A percentile compares a stretch with the other conserved stretches of the same genome.
Evolutionary conservation across 2,797 vertebrate species (phyloP).

Genomic region (Graptemys geographica): DNA sequence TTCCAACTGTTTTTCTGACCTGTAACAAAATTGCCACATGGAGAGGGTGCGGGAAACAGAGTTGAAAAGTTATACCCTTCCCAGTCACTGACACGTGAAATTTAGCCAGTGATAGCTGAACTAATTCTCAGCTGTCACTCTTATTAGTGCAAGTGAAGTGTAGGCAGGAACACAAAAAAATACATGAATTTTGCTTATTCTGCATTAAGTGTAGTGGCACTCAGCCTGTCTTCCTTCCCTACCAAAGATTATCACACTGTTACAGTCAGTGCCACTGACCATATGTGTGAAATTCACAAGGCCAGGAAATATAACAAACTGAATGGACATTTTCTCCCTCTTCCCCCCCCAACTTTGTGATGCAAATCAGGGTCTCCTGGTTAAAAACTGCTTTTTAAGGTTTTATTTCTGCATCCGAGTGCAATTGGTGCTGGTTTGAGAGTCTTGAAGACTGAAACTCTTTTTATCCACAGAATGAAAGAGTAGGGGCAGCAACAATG

Average conservation of each 20-base stretch:
- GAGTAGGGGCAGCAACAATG: not conserved
- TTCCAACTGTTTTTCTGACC: conserved; percentile 14
- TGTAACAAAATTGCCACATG: conserved; percentile 38
- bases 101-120: conserved; percentile 35
- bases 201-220: not conserved
- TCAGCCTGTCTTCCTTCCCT: conserved; percentile 28
- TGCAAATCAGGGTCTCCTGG: conserved; percentile 37
- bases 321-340: conserved; percentile 45
- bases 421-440: not conserved
- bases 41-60: not conserved
- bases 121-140: conserved; percentile 52
- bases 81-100: conserved; percentile 20
- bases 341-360: conserved; percentile 6
- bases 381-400: conserved; percentile 45
- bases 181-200: not conserved
- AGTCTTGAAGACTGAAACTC: not conserved
- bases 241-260: conserved; percentile 21
- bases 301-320: conserved; percentile 52
- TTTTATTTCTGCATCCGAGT: conserved; percentile 2
- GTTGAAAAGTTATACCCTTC: conserved; percentile 25
- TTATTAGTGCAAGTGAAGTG: conserved; percentile 36
- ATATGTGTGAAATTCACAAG: conserved; percentile 45
- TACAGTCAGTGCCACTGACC: not conserved
- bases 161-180: not conserved
- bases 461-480: not conserved